These are phyloP conservation scores for Sandelia bainsii DNA, from an alignment of 2,797 vertebrate species.

Conservation along the genomic window DNA sequence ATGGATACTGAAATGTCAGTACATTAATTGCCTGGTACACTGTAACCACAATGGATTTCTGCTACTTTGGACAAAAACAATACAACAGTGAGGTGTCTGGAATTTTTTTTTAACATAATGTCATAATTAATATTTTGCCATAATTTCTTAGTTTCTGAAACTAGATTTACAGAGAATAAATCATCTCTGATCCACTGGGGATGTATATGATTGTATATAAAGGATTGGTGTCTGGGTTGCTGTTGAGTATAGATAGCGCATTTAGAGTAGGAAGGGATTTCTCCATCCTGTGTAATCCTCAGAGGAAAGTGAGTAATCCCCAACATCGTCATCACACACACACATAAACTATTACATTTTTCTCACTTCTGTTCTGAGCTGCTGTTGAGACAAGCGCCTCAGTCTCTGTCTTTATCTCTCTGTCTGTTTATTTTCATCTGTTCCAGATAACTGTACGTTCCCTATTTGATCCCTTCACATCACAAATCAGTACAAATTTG, in stretches of 20 bases:
- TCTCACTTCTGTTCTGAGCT: slow-evolving; percentile 42
- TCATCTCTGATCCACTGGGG: slow-evolving; percentile 51
- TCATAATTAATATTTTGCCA: slow-evolving; percentile 40
- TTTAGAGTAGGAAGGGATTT: slow-evolving; percentile 69
- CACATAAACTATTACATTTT: slow-evolving; percentile 57
- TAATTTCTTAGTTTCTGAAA: slow-evolving; percentile 50
- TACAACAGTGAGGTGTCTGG: neutral
- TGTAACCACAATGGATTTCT: slow-evolving; percentile 21
- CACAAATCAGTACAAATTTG: slow-evolving; percentile 24
- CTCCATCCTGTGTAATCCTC: slow-evolving; percentile 66
- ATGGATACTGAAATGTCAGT: slow-evolving; percentile 34
- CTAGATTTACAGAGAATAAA: slow-evolving; percentile 45
- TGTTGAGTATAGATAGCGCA: slow-evolving; percentile 61
- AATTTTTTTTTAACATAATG: neutral
- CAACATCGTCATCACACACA: slow-evolving; percentile 41
- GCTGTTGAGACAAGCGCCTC: slow-evolving; percentile 18
- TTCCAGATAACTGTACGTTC: slow-evolving; percentile 43
- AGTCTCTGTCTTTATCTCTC: slow-evolving; percentile 9
- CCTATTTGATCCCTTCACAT: slow-evolving; percentile 41
- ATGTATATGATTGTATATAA: slow-evolving; percentile 54
- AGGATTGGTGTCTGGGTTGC: slow-evolving; percentile 50
- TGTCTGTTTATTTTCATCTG: slow-evolving; percentile 41
- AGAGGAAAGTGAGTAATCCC: slow-evolving; percentile 72
- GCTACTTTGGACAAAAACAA: slow-evolving; percentile 14
- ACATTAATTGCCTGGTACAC: slow-evolving; percentile 38